These are phyloP conservation scores for Cryptus armator DNA, from an alignment of 2,888 invertebrate genomes.

Conservation along the genomic window DNA sequence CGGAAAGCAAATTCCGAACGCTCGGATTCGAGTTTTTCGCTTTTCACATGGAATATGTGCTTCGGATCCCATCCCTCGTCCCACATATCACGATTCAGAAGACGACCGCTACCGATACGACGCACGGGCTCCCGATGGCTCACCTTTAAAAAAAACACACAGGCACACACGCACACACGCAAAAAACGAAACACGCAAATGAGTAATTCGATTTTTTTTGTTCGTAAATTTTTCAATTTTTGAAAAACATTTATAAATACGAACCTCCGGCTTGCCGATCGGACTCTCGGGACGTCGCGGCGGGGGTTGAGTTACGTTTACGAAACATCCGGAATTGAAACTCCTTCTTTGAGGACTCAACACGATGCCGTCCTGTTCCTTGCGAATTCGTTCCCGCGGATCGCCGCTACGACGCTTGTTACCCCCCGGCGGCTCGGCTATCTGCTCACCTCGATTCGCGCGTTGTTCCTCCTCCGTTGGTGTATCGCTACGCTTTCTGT, in stretches of 20 bases:
- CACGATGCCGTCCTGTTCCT: slow-evolving; percentile 94
- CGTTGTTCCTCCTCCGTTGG: slow-evolving; percentile 88
- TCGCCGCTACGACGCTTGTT: slow-evolving; percentile 87
- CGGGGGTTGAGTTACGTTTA: slow-evolving; percentile 84
- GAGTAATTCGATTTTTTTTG: slow-evolving; percentile 17
- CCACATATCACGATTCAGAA: slow-evolving; percentile 90
- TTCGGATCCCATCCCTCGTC: slow-evolving; percentile 84
- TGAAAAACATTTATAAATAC: slow-evolving; percentile 21
- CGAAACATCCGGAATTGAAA: slow-evolving; percentile 95
- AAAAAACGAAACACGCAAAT: not conserved
- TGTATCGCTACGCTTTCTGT: slow-evolving; percentile 88
- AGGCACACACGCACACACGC: no score
- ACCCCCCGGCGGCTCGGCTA: slow-evolving; percentile 62
- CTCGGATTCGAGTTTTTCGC: slow-evolving; percentile 81
- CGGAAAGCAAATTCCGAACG: slow-evolving; percentile 82
- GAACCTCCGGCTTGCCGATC: slow-evolving; percentile 83
- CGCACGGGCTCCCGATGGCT: slow-evolving; percentile 85
- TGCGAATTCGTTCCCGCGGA: slow-evolving; percentile 92
- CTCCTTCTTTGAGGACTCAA: slow-evolving; percentile 94
- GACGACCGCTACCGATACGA: slow-evolving; percentile 95
- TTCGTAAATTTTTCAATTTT: not conserved
- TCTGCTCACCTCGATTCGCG: slow-evolving; percentile 81
- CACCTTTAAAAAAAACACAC: slow-evolving; percentile 75
- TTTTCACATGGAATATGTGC: slow-evolving; percentile 64
- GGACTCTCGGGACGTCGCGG: slow-evolving; percentile 84